A percentile compares a stretch with the other conserved stretches of the same genome.
These are phyloP conservation scores for Euplexia lucipara DNA, from an alignment of 2,888 invertebrate species.

Conservation along the genomic window DNA sequence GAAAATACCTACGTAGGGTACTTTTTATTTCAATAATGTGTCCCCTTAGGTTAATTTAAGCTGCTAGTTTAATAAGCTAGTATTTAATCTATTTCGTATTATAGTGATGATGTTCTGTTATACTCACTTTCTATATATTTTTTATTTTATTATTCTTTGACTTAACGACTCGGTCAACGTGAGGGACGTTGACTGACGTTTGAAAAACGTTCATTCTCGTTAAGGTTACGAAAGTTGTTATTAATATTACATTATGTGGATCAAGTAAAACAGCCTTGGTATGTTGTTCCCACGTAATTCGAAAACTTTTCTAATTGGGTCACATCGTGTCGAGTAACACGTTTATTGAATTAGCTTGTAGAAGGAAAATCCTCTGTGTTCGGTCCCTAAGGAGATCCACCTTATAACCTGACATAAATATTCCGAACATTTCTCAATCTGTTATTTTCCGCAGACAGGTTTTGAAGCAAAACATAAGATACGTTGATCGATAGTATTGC, in stretches of 20 bases:
- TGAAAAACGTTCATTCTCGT: slow-evolving; percentile 48
- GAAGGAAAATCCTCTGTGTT: slow-evolving; percentile 48
- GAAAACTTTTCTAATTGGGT: slow-evolving; percentile 74
- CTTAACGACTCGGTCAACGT: too few species aligned
- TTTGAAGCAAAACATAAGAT: too few species aligned
- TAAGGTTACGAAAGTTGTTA: slow-evolving; percentile 45
- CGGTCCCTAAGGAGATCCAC: slow-evolving; percentile 23
- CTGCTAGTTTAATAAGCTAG: too few species aligned
- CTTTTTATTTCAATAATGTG: too few species aligned
- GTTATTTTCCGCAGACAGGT: background rate
- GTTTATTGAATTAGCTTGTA: slow-evolving; percentile 62
- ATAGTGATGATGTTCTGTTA: too few species aligned
- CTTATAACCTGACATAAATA: slow-evolving; percentile 29
- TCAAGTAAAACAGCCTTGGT: slow-evolving; percentile 37
- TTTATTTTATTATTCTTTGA: slow-evolving; percentile 18
- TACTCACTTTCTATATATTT: too few species aligned
- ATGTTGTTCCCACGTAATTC: slow-evolving; percentile 62
- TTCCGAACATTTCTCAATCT: slow-evolving; percentile 1
- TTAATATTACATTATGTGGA: slow-evolving; percentile 46
- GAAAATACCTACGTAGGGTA: too few species aligned
- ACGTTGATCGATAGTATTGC: too few species aligned
- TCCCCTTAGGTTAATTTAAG: too few species aligned
- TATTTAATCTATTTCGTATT: too few species aligned
- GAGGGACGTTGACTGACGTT: slow-evolving; percentile 28
- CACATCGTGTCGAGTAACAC: slow-evolving; percentile 63